Evolutionary conservation across 2,888 invertebrate genomes (phyloP), one percentile per base, ranked within the genome.

Genomic region (Phaedon cochleariae): DNA sequence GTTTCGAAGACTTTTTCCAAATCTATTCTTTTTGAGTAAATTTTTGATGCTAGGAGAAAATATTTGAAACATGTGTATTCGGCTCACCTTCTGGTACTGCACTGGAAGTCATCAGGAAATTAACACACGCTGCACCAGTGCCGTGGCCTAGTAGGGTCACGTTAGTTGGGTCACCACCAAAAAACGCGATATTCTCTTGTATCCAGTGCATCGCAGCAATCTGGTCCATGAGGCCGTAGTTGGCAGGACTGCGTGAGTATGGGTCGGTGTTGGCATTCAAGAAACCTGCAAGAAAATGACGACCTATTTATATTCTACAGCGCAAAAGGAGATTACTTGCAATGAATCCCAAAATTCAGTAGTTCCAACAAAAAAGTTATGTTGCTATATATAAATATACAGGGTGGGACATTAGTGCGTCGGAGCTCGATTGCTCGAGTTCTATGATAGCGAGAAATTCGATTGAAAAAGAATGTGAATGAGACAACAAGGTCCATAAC

Each of bases 201-300:
- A 98, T 90, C 97, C 97, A 97, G 80, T 96, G 96, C 69, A 98
- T 85, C 0, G 97, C 97, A 0, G 96, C 97, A 76, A 97, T 94
- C 85, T 96, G 95, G 85, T 98, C 98, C 92, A 97, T 95, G 64
- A 98, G 90, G n/a, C 98, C 98, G 84, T 97, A 97, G 87, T 98
- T 98, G 53, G 95, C 93, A 45, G 95, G 94, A 31, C 94, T 92
- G 68, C 92, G 90, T 51, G 93, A 90, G 84, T 90, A 93, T 72
- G 93, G 92, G 83, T 94, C 94, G 21, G 93, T 92, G 79, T 95
- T 93, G 65, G 94, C 94, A 82, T 95, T 95, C 65, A 95, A 87
- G 84, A 95, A 95, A 77, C 95, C 95, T 95, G 87, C 10, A 85
- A 84, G 75, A 74, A 70, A 72, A 71, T 65, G 2, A 18, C 26